Percentiles rank a stretch among this genome's conserved stretches.
phyloP scores from a whole-genome alignment of 2,888 invertebrate species.

The Andrena flavipes region DNA sequence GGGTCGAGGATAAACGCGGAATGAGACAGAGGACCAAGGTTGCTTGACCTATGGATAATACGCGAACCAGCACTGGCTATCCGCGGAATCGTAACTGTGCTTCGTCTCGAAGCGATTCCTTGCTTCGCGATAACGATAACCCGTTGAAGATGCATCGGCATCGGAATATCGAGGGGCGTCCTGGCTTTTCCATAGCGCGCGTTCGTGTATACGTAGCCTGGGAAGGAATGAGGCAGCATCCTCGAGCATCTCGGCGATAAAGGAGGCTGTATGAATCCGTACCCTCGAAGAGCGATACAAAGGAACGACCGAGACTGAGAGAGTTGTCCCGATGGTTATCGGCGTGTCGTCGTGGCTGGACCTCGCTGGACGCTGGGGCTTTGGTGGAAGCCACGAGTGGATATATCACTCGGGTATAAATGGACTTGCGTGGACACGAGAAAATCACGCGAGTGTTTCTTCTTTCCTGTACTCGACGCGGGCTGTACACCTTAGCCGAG shows the following conservation, averaged over 20 bases:
- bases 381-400: slow-evolving; percentile 33
- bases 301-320: slow-evolving; percentile 16
- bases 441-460: slow-evolving; percentile 15
- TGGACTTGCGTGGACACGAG: slow-evolving; percentile 27
- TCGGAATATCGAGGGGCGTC: slow-evolving; percentile 31
- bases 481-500: not conserved
- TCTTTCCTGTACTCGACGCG: not conserved
- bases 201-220: not conserved
- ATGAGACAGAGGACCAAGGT: not conserved
- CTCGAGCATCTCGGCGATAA: not conserved
- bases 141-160: slow-evolving; percentile 9
- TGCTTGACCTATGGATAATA: not conserved
- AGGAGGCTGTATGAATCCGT: slow-evolving; percentile 16
- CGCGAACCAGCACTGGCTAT: not conserved
- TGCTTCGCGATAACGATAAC: slow-evolving; percentile 34
- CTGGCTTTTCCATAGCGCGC: slow-evolving; percentile 9
- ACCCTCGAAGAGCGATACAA: slow-evolving; percentile 18
- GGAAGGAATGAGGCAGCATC: not conserved
- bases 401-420: slow-evolving; percentile 56
- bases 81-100: not conserved
- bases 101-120: slow-evolving; percentile 18
- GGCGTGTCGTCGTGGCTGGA: slow-evolving; percentile 32
- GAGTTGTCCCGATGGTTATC: slow-evolving; percentile 58
- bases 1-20: not conserved
- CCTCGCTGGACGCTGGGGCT: slow-evolving; percentile 11